Evolutionary conservation across 2,113 vertebrate genomes (phyloP).

Genomic region (Nerophis ophidion): DNA sequence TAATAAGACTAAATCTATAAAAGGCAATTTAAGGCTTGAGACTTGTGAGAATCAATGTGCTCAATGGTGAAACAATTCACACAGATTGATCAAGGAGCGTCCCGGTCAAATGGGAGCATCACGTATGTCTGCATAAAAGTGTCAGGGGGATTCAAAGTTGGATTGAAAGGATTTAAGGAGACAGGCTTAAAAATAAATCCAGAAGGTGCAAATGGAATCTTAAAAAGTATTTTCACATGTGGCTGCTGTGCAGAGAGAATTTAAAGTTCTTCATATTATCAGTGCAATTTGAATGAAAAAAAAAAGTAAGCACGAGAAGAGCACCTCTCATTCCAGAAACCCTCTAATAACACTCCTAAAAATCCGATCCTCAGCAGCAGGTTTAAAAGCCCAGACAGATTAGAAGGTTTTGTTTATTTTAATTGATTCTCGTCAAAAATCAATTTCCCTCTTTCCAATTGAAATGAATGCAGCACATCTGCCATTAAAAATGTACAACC

Average conservation of each 20-base stretch:
- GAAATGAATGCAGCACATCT: slow-evolving; percentile 43
- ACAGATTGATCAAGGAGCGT: slow-evolving; percentile 62
- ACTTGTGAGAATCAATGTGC: slow-evolving; percentile 36
- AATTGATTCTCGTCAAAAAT: slow-evolving; percentile 36
- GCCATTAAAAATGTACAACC: slow-evolving; percentile 46
- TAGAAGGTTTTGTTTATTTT: slow-evolving; percentile 43
- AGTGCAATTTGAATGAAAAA: slow-evolving; percentile 20
- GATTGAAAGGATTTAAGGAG: slow-evolving; percentile 52
- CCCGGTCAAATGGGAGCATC: slow-evolving; percentile 57
- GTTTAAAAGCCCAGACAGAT: slow-evolving; percentile 46
- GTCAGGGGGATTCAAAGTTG: slow-evolving; percentile 45
- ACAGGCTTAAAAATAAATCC: slow-evolving; percentile 53
- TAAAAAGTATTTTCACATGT: slow-evolving; percentile 52
- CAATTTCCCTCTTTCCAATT: slow-evolving; percentile 30
- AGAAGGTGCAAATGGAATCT: slow-evolving; percentile 52
- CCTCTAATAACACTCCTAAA: slow-evolving; percentile 29
- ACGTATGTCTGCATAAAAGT: slow-evolving; percentile 43
- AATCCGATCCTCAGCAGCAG: slow-evolving; percentile 28
- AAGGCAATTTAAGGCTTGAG: slow-evolving; percentile 60
- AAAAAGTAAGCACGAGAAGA: slow-evolving; percentile 8
- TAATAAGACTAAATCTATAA: slow-evolving; percentile 66
- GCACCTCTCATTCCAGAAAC: slow-evolving; percentile 25
- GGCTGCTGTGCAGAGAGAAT: slow-evolving; percentile 46
- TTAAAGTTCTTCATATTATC: slow-evolving; percentile 31
- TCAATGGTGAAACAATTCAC: slow-evolving; percentile 59